phyloP scores from a whole-genome alignment of 2,113 vertebrate genomes.

The Corythoichthys intestinalis region DNA sequence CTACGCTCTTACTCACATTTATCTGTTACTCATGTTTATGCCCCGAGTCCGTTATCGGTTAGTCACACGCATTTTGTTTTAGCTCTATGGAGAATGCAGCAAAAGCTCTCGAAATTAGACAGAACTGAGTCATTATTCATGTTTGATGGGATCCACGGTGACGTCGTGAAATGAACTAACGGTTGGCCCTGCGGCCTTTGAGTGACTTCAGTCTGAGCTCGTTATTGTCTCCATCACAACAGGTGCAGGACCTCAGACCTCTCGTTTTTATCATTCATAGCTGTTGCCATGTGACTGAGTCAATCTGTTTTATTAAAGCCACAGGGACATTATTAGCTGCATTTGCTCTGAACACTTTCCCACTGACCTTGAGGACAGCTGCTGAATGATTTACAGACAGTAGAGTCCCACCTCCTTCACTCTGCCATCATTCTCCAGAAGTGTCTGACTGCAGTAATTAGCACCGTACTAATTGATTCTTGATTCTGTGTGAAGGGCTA shows the following conservation, averaged over 20 bases:
- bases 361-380: slow-evolving; percentile 34
- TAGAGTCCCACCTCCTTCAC: slow-evolving; percentile 3
- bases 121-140: slow-evolving; percentile 25
- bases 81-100: slow-evolving; percentile 24
- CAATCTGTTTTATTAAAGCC: slow-evolving; percentile 13
- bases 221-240: slow-evolving; percentile 27
- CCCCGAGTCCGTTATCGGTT: not conserved
- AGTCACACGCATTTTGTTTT: not conserved
- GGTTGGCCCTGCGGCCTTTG: not conserved
- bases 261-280: slow-evolving; percentile 8
- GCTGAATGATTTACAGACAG: slow-evolving; percentile 39
- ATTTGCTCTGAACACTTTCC: slow-evolving; percentile 3
- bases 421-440: not conserved
- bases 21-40: not conserved
- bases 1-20: not conserved
- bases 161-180: slow-evolving; percentile 38
- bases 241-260: not conserved
- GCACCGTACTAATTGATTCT: slow-evolving; percentile 36
- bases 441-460: slow-evolving; percentile 42
- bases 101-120: slow-evolving; percentile 18
- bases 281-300: not conserved
- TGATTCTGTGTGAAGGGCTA: slow-evolving; percentile 20
- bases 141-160: slow-evolving; percentile 25
- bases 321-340: slow-evolving; percentile 11
- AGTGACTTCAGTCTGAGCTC: slow-evolving; percentile 30